Base-by-base conservation (phyloP, 2,888 invertebrate genomes). In the Aporophyla lueneburgensis region DNA sequence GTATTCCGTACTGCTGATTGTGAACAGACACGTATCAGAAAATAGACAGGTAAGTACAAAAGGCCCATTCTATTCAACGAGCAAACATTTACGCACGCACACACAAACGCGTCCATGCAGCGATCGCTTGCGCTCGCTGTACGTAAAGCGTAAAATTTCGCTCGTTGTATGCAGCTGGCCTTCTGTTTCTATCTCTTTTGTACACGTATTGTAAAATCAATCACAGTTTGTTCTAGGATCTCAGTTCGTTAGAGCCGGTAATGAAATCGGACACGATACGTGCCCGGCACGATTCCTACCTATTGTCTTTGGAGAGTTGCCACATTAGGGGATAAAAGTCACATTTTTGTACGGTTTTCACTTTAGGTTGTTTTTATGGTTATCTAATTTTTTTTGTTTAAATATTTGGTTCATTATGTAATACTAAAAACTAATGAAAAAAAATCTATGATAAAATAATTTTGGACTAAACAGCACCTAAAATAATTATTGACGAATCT, bases 191-290 rank as follows among this genome's bases (percentile, higher is more conserved):
- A 24, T n/a, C 21, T 58, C 0, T 58, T 12, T 0, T 24, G 74
- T 56, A 33, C 40, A 74, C 74, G 70, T 74, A 88, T 89, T 89
- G 88, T 91, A 89, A 91, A 92, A 92, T 91, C 91, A 91, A 91
- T 92, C 89, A 87, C 88, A 84, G 88, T 88, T 86, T 87, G 88
- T 88, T 84, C 88, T 85, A 85, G 87, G 87, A 90, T 90, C 87
- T 85, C 91, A 91, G 93, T 93, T 93, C 92, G 93, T 94, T 94
- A 94, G 92, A 85, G 87, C 80, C 85, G 78, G 91, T 93, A 93
- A 93, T 93, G 92, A 93, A 94, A 94, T 92, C 88, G 89, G 91
- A 92, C 89, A 87, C 89, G 89, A 90, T 89, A 92, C 93, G 93
- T 93, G 93, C 91, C 89, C 86, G 86, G 82, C 58, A 46, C 70